A percentile compares a stretch with the other conserved stretches of the same genome.
phyloP scores from a whole-genome alignment of 2,113 vertebrate genomes.

The Cercopithecus mona region DNA sequence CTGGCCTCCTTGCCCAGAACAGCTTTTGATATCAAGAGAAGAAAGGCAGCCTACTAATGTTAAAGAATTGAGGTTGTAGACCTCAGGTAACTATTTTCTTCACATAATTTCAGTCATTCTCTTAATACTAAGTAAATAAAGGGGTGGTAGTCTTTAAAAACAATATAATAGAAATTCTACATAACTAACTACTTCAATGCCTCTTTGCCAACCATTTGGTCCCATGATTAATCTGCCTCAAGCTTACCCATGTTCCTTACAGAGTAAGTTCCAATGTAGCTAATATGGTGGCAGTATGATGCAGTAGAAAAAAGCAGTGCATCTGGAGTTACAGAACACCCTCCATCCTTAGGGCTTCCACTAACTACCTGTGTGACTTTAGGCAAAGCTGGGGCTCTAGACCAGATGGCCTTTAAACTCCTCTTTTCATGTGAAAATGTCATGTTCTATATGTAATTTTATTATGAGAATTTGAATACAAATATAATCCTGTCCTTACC shows the following conservation, averaged over 20 bases:
- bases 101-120: background rate
- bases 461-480: background rate
- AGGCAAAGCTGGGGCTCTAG: background rate
- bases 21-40: background rate
- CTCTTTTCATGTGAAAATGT: slow-evolving; percentile 7
- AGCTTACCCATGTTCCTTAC: background rate
- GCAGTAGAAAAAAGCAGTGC: background rate
- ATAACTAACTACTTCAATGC: background rate
- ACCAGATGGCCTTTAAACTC: background rate
- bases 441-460: background rate
- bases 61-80: slow-evolving; percentile 18
- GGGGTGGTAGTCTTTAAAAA: background rate
- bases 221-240: background rate
- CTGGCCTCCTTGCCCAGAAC: background rate
- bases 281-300: background rate
- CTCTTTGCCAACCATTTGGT: background rate
- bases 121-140: background rate
- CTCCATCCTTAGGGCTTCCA: background rate
- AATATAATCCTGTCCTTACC: background rate
- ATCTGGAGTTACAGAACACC: background rate
- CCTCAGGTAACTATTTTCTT: background rate
- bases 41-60: background rate
- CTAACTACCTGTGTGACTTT: background rate
- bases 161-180: background rate
- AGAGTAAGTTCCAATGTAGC: background rate